These are phyloP conservation scores for Drosophila robusta DNA, from an alignment of 2,888 invertebrate genomes.

Conservation along the genomic window DNA sequence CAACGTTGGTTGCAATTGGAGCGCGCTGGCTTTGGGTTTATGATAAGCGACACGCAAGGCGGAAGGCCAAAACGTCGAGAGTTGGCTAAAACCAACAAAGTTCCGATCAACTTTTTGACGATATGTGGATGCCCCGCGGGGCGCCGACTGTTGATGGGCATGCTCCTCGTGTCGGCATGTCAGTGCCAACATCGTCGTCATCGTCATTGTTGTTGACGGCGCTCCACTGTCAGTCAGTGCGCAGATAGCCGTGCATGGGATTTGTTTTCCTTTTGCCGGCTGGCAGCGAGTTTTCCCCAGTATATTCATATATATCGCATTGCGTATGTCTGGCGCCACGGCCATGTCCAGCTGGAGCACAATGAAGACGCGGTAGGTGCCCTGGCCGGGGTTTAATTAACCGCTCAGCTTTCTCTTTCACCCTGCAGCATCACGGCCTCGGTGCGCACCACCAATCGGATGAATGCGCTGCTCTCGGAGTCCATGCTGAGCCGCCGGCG, in stretches of 20 bases:
- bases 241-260: constrained; percentile 72
- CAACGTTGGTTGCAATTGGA: constrained; percentile 68
- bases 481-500: constrained; percentile 80
- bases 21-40: constrained; percentile 67
- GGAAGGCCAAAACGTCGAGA: constrained; percentile 10
- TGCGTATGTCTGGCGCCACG: constrained; percentile 36
- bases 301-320: neutral
- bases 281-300: neutral
- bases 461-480: constrained; percentile 84
- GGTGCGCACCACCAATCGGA: constrained; percentile 84
- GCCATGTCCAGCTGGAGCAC: constrained; percentile 78
- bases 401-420: constrained; percentile 19
- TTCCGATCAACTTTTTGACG: constrained; percentile 49
- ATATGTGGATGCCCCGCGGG: constrained; percentile 49
- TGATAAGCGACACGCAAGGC: constrained; percentile 78
- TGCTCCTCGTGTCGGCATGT: constrained; percentile 68
- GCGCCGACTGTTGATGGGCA: constrained; percentile 32
- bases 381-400: constrained; percentile 3
- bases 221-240: constrained; percentile 59
- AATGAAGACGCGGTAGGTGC: constrained; percentile 80
- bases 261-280: constrained; percentile 70
- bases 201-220: constrained; percentile 52
- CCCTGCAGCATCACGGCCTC: constrained; percentile 83
- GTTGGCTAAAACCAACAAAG: constrained; percentile 71
- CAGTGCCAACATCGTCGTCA: constrained; percentile 41